These are phyloP conservation scores for Idaea dimidiata DNA, from an alignment of 2,888 invertebrate genomes.

Conservation along the genomic window DNA sequence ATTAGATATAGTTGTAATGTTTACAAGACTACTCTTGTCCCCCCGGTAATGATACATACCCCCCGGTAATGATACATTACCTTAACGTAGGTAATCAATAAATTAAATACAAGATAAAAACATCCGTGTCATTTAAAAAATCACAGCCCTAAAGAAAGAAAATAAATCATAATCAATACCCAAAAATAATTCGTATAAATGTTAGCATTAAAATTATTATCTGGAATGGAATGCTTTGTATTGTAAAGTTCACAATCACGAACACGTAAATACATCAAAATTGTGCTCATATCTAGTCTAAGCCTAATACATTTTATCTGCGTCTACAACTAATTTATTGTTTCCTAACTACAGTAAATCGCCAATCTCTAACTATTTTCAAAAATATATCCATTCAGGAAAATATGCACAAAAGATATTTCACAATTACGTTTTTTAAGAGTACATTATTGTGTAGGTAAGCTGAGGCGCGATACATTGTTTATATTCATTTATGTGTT, in stretches of 20 bases:
- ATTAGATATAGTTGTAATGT: too few species aligned
- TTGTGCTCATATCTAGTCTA: conserved; percentile 39
- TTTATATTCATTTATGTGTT: conserved; percentile 15
- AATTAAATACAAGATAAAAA: conserved; percentile 6
- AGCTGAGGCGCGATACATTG: conserved; percentile 47
- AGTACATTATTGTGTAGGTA: conserved; percentile 41
- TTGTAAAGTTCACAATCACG: conserved; percentile 30
- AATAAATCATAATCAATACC: conserved; percentile 4
- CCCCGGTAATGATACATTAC: not conserved
- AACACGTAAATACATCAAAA: conserved; percentile 42
- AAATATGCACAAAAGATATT: conserved; percentile 51
- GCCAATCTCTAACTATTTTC: conserved; percentile 47
- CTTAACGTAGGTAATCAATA: conserved; percentile 6
- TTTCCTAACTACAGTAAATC: conserved; percentile 61
- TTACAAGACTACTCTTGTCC: not conserved
- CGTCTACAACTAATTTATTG: conserved; percentile 38
- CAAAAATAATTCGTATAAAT: conserved; percentile 5
- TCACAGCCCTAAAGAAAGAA: conserved; percentile 20
- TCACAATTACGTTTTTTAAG: conserved; percentile 30
- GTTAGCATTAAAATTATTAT: conserved; percentile 3
- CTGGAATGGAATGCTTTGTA: conserved; percentile 12
- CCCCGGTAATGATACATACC: not conserved
- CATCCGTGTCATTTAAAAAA: conserved; percentile 12
- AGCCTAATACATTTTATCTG: conserved; percentile 19
- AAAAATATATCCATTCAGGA: conserved; percentile 72